Evolutionary conservation across 2,888 invertebrate genomes (phyloP).

Genomic region (Patella depressa): DNA sequence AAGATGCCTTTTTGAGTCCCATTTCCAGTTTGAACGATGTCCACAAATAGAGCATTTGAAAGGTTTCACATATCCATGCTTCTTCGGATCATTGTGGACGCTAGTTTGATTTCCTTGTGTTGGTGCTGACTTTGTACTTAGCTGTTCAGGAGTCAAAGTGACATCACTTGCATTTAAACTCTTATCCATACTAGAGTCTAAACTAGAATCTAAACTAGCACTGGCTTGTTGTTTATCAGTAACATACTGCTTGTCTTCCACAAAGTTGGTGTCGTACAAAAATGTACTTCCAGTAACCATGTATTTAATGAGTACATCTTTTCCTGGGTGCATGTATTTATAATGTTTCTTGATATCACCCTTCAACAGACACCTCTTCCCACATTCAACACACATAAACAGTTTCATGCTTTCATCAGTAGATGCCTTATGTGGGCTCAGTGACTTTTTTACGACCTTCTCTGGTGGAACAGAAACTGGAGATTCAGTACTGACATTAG

Average conservation of each 20-base stretch:
- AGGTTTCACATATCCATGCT: constrained; percentile 74
- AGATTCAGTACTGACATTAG: constrained; percentile 15
- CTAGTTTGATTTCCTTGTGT: constrained; percentile 17
- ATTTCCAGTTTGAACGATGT: constrained; percentile 96
- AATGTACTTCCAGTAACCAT: constrained; percentile 51
- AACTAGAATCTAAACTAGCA: neutral
- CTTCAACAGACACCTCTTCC: constrained; percentile 53
- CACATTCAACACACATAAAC: constrained; percentile 62
- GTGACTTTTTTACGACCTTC: neutral
- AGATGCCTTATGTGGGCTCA: neutral
- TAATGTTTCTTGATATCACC: constrained; percentile 64
- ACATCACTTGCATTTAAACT: neutral
- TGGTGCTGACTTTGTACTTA: neutral
- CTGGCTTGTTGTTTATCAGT: neutral
- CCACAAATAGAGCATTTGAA: constrained; percentile 97
- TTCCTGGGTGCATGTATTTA: constrained; percentile 60
- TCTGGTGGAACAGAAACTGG: constrained; percentile 8
- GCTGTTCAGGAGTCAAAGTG: neutral
- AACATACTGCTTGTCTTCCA: neutral
- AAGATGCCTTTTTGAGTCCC: constrained; percentile 98
- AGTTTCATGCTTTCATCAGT: constrained; percentile 39
- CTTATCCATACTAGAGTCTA: constrained; percentile 4
- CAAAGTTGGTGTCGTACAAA: constrained; percentile 31
- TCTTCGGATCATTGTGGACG: constrained; percentile 51
- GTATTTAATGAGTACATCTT: constrained; percentile 56